A percentile compares a stretch with the other conserved stretches of the same genome.
Conservation (phyloP, 1,140 invertebrate genomes). For the Kradibia gibbosae region DNA sequence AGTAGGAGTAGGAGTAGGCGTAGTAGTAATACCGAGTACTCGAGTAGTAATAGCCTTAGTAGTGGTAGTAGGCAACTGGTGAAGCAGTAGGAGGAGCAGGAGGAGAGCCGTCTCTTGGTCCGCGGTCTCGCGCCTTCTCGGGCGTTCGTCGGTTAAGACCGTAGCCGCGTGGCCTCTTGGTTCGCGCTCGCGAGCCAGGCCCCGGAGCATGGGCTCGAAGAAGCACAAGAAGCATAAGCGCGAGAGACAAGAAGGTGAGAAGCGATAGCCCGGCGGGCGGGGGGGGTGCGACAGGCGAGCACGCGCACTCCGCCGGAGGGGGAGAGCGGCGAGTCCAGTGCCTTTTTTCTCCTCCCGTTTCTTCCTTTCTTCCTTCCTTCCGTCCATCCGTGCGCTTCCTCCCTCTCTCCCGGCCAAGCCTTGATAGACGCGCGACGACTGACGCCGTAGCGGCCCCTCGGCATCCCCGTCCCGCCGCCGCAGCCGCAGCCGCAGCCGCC, state of each 20-base stretch:
- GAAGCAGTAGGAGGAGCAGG: too few relatives aligned
- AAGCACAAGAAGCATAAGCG: conserved; percentile 85
- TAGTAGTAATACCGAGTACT: too few relatives aligned
- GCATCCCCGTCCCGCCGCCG: too few relatives aligned
- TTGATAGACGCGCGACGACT: background rate
- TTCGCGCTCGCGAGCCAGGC: background rate
- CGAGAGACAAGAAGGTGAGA: conserved; percentile 78
- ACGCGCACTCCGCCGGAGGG: background rate
- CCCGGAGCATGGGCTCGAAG: conserved; percentile 73
- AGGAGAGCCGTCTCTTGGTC: too few relatives aligned
- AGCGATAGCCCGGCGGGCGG: too few relatives aligned
- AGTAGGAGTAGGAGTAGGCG: too few relatives aligned
- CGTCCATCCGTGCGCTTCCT: conserved; percentile 10
- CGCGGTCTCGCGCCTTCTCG: too few relatives aligned
- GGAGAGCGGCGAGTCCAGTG: background rate
- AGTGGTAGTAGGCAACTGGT: too few relatives aligned
- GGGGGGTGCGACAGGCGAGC: conserved; percentile 41
- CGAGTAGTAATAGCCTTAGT: too few relatives aligned
- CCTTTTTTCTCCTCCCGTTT: conserved; percentile 4
- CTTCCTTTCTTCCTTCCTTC: background rate
- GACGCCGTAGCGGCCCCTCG: background rate
- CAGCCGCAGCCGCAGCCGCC: too few relatives aligned
- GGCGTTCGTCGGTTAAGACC: too few relatives aligned
- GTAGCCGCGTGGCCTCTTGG: too few relatives aligned
- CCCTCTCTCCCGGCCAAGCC: background rate